Base-by-base conservation (phyloP, 2,888 invertebrate species). In the Cistogaster globosa region DNA sequence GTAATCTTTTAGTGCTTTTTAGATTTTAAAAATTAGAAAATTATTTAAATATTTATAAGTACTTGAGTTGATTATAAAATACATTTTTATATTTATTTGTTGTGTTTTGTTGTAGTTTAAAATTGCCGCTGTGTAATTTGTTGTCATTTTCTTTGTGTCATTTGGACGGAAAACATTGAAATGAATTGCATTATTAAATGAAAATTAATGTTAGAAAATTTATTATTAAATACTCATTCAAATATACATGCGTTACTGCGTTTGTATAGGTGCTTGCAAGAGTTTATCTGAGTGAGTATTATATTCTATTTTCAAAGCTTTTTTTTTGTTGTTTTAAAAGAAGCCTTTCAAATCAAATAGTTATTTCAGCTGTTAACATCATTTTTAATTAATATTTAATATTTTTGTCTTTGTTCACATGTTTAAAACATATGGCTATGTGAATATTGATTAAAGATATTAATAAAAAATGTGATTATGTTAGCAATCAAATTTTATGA, bases 41-140 rank as follows among this genome's bases (percentile, higher is more conserved):
- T 78, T 72, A 74, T 83, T 83, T 42, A 67, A 76, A 80, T 84
- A 84, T 84, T 84, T 67, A 67, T 80, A 71, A 76, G 60, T 57
- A 53, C 38, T 71, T 80, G 14, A 55, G 79, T 71, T 76, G 79
- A 79, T 75, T 71, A 53, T 67, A 51, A 65, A 65, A 69, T 68
- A 32, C 2, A 62, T 26, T 53, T 53, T 26, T 26, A 14, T 14
- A 26, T 1, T 62, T 0, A 11, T 51, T 22, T 26, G 62, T 60
- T 55, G 62, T 75, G 14, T 68, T 32, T 32, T 26, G 11, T 48
- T 45, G 42, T 42, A 42, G 5, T 53, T 58, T 5, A 16, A 14
- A 32, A 38, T 32, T 45, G 18, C 32, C 2, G 0, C 38, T 57
- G 36, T 26, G 20, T 48, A 36, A 65, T 45, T 48, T 51, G 36